A percentile compares a stretch with the other conserved stretches of the same genome.
Evolutionary conservation across 2,113 vertebrate genomes (phyloP).

Genomic region (Malurus cyaneus): DNA sequence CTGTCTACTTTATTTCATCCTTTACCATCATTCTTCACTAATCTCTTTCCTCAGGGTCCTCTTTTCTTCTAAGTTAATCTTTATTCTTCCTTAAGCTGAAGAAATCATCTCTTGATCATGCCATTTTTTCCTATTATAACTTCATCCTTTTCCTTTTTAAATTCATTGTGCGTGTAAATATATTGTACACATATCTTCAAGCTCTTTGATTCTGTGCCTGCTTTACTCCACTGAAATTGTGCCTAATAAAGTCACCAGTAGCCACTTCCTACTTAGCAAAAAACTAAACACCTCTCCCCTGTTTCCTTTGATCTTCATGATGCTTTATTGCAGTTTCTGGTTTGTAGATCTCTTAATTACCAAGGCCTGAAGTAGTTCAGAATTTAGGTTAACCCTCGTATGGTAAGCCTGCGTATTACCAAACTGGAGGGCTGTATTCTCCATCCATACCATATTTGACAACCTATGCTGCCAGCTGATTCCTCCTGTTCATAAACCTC

Average conservation of each 20-base stretch:
- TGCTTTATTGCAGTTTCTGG: neutral
- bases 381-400: neutral
- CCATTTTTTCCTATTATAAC: neutral
- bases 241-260: neutral
- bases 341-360: neutral
- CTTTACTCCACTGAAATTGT: neutral
- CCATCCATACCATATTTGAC: neutral
- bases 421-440: neutral
- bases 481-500: neutral
- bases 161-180: neutral
- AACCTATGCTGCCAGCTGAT: neutral
- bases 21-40: neutral
- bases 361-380: neutral
- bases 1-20: neutral
- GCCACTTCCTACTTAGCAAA: neutral
- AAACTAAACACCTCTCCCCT: neutral
- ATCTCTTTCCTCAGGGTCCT: neutral
- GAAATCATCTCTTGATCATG: neutral
- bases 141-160: neutral
- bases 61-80: neutral
- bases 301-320: neutral
- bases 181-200: neutral
- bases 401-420: neutral
- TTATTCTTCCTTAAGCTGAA: conserved; percentile 10
- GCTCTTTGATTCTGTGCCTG: neutral